A percentile compares a stretch with the other conserved stretches of the same genome.
These are phyloP conservation scores for Cephalopterus ornatus DNA, from an alignment of 2,113 vertebrate species.

Conservation along the genomic window DNA sequence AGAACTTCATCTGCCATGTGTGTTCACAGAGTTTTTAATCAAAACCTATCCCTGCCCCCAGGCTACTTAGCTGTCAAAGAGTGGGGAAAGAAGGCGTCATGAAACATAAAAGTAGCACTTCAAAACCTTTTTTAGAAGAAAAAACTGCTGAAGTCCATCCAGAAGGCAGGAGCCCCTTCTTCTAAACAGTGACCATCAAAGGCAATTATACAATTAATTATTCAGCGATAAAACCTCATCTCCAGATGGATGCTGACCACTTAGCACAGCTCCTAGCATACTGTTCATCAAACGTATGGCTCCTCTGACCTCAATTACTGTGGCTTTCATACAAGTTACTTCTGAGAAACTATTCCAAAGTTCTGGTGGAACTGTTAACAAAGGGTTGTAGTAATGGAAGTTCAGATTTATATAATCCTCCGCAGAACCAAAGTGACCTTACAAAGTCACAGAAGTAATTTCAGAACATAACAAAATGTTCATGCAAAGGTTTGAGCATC, in stretches of 20 bases:
- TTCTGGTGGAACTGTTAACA: background rate
- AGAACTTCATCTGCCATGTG: background rate
- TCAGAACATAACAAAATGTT: background rate
- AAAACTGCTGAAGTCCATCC: background rate
- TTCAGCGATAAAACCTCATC: background rate
- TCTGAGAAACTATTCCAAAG: conserved; percentile 16
- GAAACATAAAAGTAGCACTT: background rate
- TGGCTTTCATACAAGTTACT: background rate
- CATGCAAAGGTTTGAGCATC: background rate
- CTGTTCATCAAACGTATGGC: background rate
- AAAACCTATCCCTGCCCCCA: background rate
- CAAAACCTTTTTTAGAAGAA: background rate
- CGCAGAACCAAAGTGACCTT: conserved; percentile 1
- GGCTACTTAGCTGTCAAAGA: background rate
- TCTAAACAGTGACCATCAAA: background rate
- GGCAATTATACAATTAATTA: conserved; percentile 18
- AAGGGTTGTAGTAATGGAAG: background rate
- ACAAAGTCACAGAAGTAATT: background rate
- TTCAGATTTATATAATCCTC: conserved; percentile 38
- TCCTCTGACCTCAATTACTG: conserved; percentile 62
- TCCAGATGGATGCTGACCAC: conserved; percentile 11
- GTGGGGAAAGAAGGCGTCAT: background rate
- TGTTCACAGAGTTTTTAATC: background rate
- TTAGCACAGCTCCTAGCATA: background rate
- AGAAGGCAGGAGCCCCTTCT: background rate